These are phyloP conservation scores for Sogatella furcifera DNA, from an alignment of 1,140 invertebrate genomes.

Conservation along the genomic window DNA sequence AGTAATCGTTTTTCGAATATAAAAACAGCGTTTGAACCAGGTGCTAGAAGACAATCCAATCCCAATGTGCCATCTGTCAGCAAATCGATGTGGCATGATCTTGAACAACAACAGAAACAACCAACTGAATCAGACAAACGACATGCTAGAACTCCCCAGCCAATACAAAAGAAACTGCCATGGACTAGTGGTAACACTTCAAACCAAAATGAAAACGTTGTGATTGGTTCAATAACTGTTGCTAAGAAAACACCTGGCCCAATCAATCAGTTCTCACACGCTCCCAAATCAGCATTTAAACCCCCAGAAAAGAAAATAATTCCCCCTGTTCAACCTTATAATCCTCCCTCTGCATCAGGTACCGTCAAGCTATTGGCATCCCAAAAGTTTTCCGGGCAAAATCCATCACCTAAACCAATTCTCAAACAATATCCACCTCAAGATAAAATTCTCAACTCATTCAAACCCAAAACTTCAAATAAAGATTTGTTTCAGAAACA, in stretches of 20 bases:
- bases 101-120: slow-evolving; percentile 1
- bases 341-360: slow-evolving; percentile 33
- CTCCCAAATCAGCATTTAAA: slow-evolving; percentile 56
- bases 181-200: slow-evolving; percentile 18
- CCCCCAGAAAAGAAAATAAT: slow-evolving; percentile 39
- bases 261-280: slow-evolving; percentile 53
- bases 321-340: slow-evolving; percentile 32
- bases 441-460: neutral
- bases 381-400: slow-evolving; percentile 22
- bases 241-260: slow-evolving; percentile 36
- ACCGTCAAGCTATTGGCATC: slow-evolving; percentile 27
- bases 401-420: slow-evolving; percentile 12
- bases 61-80: neutral
- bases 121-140: neutral
- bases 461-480: slow-evolving; percentile 7
- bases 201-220: slow-evolving; percentile 27
- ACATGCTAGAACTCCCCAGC: slow-evolving; percentile 10
- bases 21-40: slow-evolving; percentile 67
- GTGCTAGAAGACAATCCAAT: slow-evolving; percentile 8
- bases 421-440: slow-evolving; percentile 12
- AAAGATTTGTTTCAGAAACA: neutral
- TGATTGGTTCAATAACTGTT: slow-evolving; percentile 36
- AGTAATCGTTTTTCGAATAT: slow-evolving; percentile 71
- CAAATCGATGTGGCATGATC: slow-evolving; percentile 18
- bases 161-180: slow-evolving; percentile 27